Evolutionary conservation across 2,113 vertebrate species (phyloP), one percentile per base, ranked within the genome.

Genomic region (Plectropomus leopardus): DNA sequence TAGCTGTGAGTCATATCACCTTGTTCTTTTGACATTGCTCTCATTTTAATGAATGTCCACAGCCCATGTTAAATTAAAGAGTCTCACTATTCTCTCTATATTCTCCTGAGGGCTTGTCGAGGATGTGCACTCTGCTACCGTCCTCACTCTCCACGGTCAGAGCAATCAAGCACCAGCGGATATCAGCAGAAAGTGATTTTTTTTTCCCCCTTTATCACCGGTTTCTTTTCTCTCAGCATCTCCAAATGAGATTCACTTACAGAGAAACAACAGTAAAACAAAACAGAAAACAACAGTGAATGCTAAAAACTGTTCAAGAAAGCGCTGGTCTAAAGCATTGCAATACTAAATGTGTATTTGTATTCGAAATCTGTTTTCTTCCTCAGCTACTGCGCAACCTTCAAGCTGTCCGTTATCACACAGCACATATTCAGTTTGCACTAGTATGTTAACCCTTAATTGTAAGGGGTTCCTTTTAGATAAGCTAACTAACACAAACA

Each of bases 21-120:
- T 54, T 26, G 36, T 65, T 87, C 82, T 76, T 82, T 72, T 79
- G 71, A 75, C 78, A 58, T 70, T 21, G 57, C 58, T 82, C 53
- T 83, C 76, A 3, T 76, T 86, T 79, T 84, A 74, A 83, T 84
- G 50, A 88, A 60, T 53, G n/a, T 74, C 72, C 47, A 54, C 60
- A 80, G 60, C 34, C 47, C 60, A 16, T 69, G 45, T 61, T 77
- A 73, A 57, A 63, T 78, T 76, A 48, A 60, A 73, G 42, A 54
- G 63, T 71, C 32, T 42, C 21, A 45, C 42, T 53, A 5, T 68
- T 68, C 60, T 65, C n/a, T 74, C 47, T n/a, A 44, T 61, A 40
- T 54, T 69, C 82, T 80, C 71, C 75, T 32, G 57, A 75, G 71
- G 51, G 78, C 64, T 72, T 64, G 34, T 53, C 26, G 23, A 79